Evolutionary conservation across 2,797 vertebrate genomes (phyloP).

Genomic region (Scleropages formosus): DNA sequence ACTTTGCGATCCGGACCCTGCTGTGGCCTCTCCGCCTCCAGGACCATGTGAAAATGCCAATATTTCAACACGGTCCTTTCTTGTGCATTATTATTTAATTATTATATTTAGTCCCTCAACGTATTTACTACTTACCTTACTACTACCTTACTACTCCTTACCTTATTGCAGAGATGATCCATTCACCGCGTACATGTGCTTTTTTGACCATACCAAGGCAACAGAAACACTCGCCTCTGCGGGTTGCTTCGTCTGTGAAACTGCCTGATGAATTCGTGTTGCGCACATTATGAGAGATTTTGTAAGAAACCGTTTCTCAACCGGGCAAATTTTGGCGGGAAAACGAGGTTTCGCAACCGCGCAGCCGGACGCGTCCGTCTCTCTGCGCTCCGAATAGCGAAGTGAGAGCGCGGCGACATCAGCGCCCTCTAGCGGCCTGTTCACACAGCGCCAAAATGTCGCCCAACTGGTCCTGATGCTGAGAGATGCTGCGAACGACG

Average conservation of each 20-base stretch:
- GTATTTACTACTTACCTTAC: no score
- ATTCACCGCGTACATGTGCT: neutral
- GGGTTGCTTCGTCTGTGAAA: neutral
- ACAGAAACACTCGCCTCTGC: no score
- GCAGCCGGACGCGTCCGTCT: constrained; percentile 33
- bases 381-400: neutral
- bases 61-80: neutral
- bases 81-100: neutral
- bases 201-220: no score
- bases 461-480: constrained; percentile 72
- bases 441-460: constrained; percentile 36
- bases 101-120: neutral
- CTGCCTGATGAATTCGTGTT: neutral
- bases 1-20: no score
- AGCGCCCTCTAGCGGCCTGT: constrained; percentile 53
- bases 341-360: neutral
- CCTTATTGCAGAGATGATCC: neutral
- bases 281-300: neutral
- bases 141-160: no score
- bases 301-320: neutral
- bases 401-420: neutral
- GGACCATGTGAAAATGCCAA: neutral
- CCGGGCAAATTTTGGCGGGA: neutral
- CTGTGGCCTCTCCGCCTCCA: no score
- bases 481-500: constrained; percentile 49